A percentile compares a stretch with the other conserved stretches of the same genome.
These are phyloP conservation scores for Mionectes olivaceus DNA, from an alignment of 2,797 vertebrate genomes.

Conservation along the genomic window DNA sequence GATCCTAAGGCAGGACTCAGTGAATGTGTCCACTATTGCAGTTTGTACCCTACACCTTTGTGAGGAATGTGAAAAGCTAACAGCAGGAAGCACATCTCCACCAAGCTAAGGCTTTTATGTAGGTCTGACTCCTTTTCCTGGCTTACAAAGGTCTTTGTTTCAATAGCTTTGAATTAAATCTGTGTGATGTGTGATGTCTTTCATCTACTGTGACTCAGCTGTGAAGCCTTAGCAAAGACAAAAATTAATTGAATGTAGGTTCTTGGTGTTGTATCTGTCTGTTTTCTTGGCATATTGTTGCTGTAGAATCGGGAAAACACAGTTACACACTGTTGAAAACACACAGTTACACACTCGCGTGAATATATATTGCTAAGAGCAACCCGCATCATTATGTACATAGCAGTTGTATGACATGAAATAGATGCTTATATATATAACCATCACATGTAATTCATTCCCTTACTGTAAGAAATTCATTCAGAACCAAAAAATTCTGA, in stretches of 20 bases:
- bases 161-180: not conserved
- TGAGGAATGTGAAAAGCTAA: not conserved
- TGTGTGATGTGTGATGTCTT: not conserved
- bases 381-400: not conserved
- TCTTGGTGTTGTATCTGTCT: not conserved
- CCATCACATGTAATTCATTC: not conserved
- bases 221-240: not conserved
- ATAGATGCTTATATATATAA: not conserved
- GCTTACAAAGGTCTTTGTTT: not conserved
- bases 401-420: not conserved
- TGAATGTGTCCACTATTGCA: rapidly evolving
- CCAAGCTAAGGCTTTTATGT: not conserved
- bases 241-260: not conserved
- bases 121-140: not conserved
- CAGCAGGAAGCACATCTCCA: not conserved
- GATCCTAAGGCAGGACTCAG: not conserved
- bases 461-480: not conserved
- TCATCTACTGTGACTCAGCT: not conserved
- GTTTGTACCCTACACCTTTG: not conserved
- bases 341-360: not conserved
- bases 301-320: not conserved
- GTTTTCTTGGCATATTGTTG: not conserved
- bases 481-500: not conserved
- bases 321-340: not conserved
- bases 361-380: not conserved